Evolutionary conservation across 2,888 invertebrate species (phyloP).

Genomic region (Pyrochroa serraticornis): DNA sequence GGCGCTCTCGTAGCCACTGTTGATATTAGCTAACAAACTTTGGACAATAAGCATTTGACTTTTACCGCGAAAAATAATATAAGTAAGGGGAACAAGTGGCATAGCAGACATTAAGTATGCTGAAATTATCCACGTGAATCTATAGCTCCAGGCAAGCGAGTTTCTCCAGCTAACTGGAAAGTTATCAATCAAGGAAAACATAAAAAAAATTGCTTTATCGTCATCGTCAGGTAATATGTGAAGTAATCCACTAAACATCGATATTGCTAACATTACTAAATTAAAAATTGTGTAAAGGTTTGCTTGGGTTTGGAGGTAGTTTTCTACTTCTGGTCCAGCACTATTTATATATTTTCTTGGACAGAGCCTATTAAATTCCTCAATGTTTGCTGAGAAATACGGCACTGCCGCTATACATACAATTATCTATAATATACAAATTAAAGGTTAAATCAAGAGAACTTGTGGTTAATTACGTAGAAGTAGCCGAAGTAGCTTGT

Average conservation of each 20-base stretch:
- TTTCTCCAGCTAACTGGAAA: background rate
- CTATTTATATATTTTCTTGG: too few relatives aligned
- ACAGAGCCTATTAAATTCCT: too few relatives aligned
- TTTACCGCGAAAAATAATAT: too few relatives aligned
- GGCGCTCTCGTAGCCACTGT: too few relatives aligned
- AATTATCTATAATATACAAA: background rate
- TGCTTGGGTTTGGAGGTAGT: background rate
- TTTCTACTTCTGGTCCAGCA: too few relatives aligned
- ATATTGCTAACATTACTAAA: background rate
- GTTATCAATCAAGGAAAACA: background rate
- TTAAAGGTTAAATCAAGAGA: background rate
- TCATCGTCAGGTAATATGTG: slow-evolving; percentile 3
- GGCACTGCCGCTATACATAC: background rate
- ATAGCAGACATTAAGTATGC: background rate
- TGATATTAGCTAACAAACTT: too few relatives aligned
- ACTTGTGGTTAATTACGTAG: background rate
- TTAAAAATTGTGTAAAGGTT: background rate
- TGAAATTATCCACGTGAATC: background rate
- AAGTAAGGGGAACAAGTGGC: too few relatives aligned
- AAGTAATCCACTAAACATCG: background rate
- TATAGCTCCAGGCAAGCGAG: background rate
- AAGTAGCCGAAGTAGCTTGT: background rate
- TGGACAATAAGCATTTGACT: too few relatives aligned
- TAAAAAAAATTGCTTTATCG: slow-evolving; percentile 5
- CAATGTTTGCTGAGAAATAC: background rate